Evolutionary conservation across 2,113 vertebrate genomes (phyloP).

Genomic region (Reinhardtius hippoglossoides): DNA sequence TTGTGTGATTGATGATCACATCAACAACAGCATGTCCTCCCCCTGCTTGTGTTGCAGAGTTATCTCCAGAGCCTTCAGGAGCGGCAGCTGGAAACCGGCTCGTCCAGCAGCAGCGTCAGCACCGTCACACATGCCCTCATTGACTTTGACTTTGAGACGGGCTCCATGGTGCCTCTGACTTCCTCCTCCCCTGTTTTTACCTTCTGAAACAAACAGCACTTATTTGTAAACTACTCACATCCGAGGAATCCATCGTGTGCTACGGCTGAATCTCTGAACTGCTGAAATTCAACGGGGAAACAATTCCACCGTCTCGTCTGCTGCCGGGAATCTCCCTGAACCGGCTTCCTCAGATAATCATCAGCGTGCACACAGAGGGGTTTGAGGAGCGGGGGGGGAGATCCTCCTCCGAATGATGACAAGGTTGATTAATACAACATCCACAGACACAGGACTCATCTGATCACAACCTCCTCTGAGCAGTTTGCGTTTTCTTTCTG

Average conservation of each 20-base stretch:
- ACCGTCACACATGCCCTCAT: constrained; percentile 80
- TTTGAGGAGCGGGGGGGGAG: constrained; percentile 6
- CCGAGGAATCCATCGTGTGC: not conserved
- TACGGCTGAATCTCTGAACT: not conserved
- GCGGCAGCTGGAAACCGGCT: constrained; percentile 81
- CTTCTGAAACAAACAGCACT: constrained; percentile 65
- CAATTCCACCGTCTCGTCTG: not conserved
- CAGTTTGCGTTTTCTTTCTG: too few species aligned
- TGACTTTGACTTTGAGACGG: constrained; percentile 87
- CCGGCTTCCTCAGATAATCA: too few species aligned
- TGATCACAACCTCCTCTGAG: too few species aligned
- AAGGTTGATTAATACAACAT: not conserved
- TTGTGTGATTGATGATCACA: not conserved
- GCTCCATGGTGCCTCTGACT: constrained; percentile 86
- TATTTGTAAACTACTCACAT: not conserved
- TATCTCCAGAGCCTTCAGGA: constrained; percentile 88
- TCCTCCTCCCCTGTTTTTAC: constrained; percentile 70
- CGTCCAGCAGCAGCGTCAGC: constrained; percentile 82
- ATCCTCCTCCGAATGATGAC: constrained; percentile 24
- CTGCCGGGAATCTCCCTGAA: not conserved
- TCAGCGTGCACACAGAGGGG: too few species aligned
- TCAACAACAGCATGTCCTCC: not conserved
- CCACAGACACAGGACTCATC: not conserved
- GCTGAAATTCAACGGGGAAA: not conserved
- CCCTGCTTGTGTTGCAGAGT: constrained; percentile 77